Evolutionary conservation across 2,888 invertebrate genomes (phyloP).

Genomic region (Antitype chi): DNA sequence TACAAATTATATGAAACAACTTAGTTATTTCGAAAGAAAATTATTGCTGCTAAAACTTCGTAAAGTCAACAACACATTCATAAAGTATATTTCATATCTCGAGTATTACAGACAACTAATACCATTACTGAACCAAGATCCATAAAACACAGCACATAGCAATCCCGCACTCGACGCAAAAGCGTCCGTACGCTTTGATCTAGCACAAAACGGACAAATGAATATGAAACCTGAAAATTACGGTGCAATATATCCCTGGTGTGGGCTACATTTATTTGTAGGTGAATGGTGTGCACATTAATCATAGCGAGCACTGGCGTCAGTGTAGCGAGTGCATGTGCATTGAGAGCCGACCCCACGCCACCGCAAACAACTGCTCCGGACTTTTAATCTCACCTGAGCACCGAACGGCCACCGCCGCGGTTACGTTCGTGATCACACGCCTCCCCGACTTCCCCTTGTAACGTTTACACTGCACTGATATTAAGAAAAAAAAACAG

Average conservation of each 20-base stretch:
- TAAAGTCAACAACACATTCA: background rate
- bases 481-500: constrained; percentile 47
- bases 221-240: constrained; percentile 82
- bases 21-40: background rate
- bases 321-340: constrained; percentile 79
- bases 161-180: constrained; percentile 36
- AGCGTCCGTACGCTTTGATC: constrained; percentile 74
- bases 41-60: background rate
- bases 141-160: constrained; percentile 56
- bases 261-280: constrained; percentile 79
- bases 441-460: constrained; percentile 56
- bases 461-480: constrained; percentile 53
- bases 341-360: constrained; percentile 75
- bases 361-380: constrained; percentile 83
- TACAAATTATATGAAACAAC: background rate
- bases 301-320: constrained; percentile 78
- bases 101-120: constrained; percentile 14
- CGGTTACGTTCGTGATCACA: constrained; percentile 74
- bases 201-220: constrained; percentile 79
- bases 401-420: constrained; percentile 72
- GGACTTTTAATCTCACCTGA: constrained; percentile 88
- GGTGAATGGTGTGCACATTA: constrained; percentile 81
- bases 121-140: constrained; percentile 35
- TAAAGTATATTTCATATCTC: background rate
- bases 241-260: constrained; percentile 77